phyloP scores from a whole-genome alignment of 2,113 vertebrate species.

The Eonycteris spelaea region DNA sequence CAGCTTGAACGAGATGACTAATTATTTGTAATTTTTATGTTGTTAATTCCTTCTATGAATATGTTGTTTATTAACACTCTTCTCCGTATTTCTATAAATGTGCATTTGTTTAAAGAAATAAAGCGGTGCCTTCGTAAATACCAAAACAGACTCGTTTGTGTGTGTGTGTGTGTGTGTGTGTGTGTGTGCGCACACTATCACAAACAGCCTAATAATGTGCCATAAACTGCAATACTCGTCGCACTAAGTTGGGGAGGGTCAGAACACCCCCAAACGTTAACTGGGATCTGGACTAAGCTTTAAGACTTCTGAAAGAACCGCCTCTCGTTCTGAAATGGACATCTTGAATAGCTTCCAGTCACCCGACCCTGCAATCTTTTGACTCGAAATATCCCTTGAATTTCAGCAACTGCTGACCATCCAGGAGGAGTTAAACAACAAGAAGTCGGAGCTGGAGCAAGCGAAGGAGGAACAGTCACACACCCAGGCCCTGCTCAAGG shows the following conservation, averaged over 20 bases:
- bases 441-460: constrained; percentile 92
- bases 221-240: background rate
- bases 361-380: background rate
- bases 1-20: constrained; percentile 59
- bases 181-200: constrained; percentile 15
- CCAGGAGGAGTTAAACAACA: constrained; percentile 91
- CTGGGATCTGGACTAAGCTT: constrained; percentile 46
- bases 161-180: background rate
- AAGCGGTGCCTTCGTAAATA: constrained; percentile 50
- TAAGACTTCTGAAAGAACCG: background rate
- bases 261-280: constrained; percentile 45
- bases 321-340: constrained; percentile 13
- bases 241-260: constrained; percentile 15
- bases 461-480: constrained; percentile 91
- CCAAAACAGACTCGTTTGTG: background rate
- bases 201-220: constrained; percentile 37
- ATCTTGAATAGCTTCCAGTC: constrained; percentile 44
- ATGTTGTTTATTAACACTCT: constrained; percentile 63
- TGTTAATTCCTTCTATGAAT: constrained; percentile 66
- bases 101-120: constrained; percentile 62
- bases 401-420: constrained; percentile 92
- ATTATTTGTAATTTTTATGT: constrained; percentile 58
- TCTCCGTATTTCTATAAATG: constrained; percentile 60
- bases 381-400: constrained; percentile 68
- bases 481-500: constrained; percentile 84